Evolutionary conservation across 30 jellyfish, hydroid and myxozoan genomes (phyloP).

Genomic region (Aurelia aurita): DNA sequence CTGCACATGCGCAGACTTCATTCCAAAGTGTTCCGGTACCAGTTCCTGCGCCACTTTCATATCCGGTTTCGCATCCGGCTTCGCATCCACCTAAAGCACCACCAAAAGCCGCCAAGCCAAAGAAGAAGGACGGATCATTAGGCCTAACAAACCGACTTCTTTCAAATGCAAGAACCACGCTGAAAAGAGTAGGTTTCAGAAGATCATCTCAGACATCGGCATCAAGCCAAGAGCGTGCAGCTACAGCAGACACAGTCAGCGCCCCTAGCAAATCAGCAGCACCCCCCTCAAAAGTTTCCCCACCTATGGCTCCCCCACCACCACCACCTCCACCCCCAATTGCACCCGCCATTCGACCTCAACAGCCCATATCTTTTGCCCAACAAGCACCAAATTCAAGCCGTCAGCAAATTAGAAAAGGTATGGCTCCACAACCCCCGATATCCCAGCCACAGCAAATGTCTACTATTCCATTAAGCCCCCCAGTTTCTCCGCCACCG

Average conservation of each 20-base stretch:
- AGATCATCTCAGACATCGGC: conserved; percentile 31
- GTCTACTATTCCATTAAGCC: no score
- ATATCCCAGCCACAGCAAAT: no score
- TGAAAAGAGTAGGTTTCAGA: conserved; percentile 56
- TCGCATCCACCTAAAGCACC: conserved; percentile 4
- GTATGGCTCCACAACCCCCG: no score
- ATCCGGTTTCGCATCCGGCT: neutral
- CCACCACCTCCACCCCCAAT: conserved; percentile 60
- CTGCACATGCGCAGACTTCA: neutral
- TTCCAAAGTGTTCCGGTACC: neutral
- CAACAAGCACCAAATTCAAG: no score
- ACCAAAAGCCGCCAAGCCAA: conserved; percentile 3
- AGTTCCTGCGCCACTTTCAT: neutral
- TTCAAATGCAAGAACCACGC: conserved; percentile 48
- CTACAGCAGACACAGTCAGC: conserved; percentile 11
- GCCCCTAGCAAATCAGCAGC: conserved; percentile 33
- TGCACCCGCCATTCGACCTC: no score
- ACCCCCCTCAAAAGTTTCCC: neutral
- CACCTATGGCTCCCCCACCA: conserved; percentile 50
- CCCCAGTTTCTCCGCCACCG: no score
- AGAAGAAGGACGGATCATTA: conserved; percentile 34
- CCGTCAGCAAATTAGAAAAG: no score
- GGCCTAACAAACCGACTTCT: conserved; percentile 59
- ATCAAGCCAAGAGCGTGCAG: neutral
- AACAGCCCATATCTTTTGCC: no score